Evolutionary conservation across 2,113 vertebrate species (phyloP), one percentile per base, ranked within the genome.

Genomic region (Plecturocebus donacophilus): DNA sequence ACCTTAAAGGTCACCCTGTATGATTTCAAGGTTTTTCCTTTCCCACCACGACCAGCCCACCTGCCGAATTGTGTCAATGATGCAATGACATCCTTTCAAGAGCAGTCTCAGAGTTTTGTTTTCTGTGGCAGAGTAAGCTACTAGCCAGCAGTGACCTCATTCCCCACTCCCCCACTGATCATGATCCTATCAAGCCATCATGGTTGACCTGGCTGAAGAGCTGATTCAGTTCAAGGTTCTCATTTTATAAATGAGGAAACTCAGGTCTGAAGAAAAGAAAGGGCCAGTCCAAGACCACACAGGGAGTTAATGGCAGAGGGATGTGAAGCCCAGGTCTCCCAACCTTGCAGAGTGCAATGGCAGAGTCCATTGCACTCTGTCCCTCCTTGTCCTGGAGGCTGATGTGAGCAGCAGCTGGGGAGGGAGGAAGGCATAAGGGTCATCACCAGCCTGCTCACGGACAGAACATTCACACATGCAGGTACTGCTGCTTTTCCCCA

Each of bases 401-500:
- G 94, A 77, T 40, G 35, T 21, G 27, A 61, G 66, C 25, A 56
- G 71, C 58, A 77, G 40, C 1, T 21, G 54, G 58, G 81, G 32
- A 71, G 56, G 92, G 32, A 49, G 81, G 49, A 66, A 70, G 75
- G 47, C 38, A 7, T 14, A 13, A 6, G 1, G 14, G 11, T 70
- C 30, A 12, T 5, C 0, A 0, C 45, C 45, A 23, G n/a, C 9
- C 14, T 2, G 27, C 23, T n/a, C 40, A 4, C 23, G 4, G 3
- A 61, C 10, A 32, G 56, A 58, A 40, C 49, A 11, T 30, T 49
- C n/a, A 54, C 19, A 52, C 6, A 13, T 23, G 35, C 49, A n/a
- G 84, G 52, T 13, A 0, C 45, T 14, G 76, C 0, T 40, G 40
- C 52, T 61, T 25, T 25, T 47, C 47, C 17, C 35, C 42, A 40